Evolutionary conservation across 2,888 invertebrate species (phyloP).

Genomic region (Latheticus oryzae): DNA sequence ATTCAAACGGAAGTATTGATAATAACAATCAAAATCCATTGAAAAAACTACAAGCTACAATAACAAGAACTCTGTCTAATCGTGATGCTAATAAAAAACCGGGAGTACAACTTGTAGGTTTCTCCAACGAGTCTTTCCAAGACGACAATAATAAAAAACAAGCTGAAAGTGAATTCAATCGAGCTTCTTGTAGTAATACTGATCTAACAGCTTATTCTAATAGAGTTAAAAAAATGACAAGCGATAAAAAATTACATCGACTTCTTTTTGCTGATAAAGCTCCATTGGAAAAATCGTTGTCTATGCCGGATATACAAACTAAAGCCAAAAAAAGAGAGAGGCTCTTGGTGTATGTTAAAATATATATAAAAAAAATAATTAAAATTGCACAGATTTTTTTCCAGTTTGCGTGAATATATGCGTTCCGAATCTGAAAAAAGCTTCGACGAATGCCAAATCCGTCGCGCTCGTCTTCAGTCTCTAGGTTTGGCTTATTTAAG

Average conservation of each 20-base stretch:
- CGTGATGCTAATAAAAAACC: conserved; percentile 61
- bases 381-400: conserved; percentile 40
- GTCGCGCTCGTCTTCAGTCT: conserved; percentile 73
- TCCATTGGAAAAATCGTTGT: conserved; percentile 82
- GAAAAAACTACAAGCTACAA: conserved; percentile 62
- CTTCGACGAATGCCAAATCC: conserved; percentile 76
- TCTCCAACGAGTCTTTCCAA: conserved; percentile 60
- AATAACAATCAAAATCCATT: conserved; percentile 59
- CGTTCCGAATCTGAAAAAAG: conserved; percentile 85
- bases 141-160: conserved; percentile 53
- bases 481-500: conserved; percentile 77
- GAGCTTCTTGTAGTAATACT: conserved; percentile 58
- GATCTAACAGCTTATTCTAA: conserved; percentile 47
- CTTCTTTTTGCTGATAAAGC: conserved; percentile 62
- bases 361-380: conserved; percentile 2
- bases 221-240: conserved; percentile 61
- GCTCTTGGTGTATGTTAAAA: conserved; percentile 75
- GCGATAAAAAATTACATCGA: conserved; percentile 66
- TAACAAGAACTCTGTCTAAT: conserved; percentile 69
- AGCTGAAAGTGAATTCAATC: conserved; percentile 54
- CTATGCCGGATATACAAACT: conserved; percentile 86
- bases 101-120: conserved; percentile 61
- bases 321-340: conserved; percentile 78
- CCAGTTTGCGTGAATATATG: conserved; percentile 76
- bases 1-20: conserved; percentile 55